Evolutionary conservation across 2,888 invertebrate species (phyloP).

Genomic region (Orchesella flavescens): DNA sequence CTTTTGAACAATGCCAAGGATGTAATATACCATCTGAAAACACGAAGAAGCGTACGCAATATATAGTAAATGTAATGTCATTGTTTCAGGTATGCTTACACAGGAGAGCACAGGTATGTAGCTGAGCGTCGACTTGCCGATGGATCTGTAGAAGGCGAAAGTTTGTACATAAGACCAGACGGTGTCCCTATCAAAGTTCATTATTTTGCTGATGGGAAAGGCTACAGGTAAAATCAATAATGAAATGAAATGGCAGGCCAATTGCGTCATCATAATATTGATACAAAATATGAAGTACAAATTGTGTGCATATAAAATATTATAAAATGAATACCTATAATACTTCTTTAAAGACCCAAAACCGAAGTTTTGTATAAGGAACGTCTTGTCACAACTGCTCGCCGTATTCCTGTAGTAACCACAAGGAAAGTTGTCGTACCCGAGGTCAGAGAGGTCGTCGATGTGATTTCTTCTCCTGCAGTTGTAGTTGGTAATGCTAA

Average conservation of each 20-base stretch:
- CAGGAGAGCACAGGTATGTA: slow-evolving; percentile 69
- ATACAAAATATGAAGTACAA: no score
- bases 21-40: no score
- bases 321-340: not conserved
- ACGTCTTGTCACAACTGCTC: slow-evolving; percentile 48
- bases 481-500: slow-evolving; percentile 56
- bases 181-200: slow-evolving; percentile 71
- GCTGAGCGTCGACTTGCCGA: slow-evolving; percentile 67
- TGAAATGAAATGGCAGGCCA: no score
- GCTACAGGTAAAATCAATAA: slow-evolving; percentile 46
- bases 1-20: no score
- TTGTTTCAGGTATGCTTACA: slow-evolving; percentile 70
- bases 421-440: slow-evolving; percentile 55
- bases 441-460: slow-evolving; percentile 50
- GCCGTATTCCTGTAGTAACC: slow-evolving; percentile 40
- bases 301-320: no score
- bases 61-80: no score
- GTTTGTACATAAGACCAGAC: slow-evolving; percentile 69
- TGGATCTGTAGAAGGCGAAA: slow-evolving; percentile 71
- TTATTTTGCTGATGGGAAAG: slow-evolving; percentile 70
- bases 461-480: slow-evolving; percentile 50
- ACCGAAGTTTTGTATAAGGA: slow-evolving; percentile 71
- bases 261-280: no score
- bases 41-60: no score
- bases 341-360: slow-evolving; percentile 59